Evolutionary conservation across 2,797 vertebrate species (phyloP), one percentile per base, ranked within the genome.

Genomic region (Sus cebifrons): DNA sequence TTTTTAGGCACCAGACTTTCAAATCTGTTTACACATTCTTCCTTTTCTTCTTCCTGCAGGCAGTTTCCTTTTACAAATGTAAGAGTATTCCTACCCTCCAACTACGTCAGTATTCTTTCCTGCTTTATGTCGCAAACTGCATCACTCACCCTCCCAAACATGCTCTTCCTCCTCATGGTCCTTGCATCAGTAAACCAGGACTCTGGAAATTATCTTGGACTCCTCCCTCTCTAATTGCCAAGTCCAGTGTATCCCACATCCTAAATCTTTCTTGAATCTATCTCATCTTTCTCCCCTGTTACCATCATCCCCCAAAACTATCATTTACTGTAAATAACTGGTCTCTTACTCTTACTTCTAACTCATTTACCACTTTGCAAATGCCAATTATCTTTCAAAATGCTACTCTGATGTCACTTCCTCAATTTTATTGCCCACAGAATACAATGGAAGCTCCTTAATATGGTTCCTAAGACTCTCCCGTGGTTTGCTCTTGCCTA

Each of bases 401-500:
- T n/a, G 75, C 40, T 87, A 23, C 54, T 86, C 60, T 86, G 40
- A 49, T 32, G 27, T 68, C 54, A 73, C 13, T 92, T 92, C 20
- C 60, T 54, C 40, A 68, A 25, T 89, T 89, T 94, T 86, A 83
- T 7, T 78, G 64, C 77, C 58, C 18, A 54, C 17, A 13, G 52
- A 94, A 95, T 75, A 49, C 83, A 94, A 87, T 60, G 10, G 29
- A 82, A 78, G 82, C 25, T 77, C 27, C 70, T 81, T 49, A 84
- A 25, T 29, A 36, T 56, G 32, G 12, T 67, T 94, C 74, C 68
- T 60, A 92, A 94, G 64, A 82, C 4, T 6, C 14, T 78, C 25
- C 85, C 21, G 67, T 15, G 36, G 68, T 71, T 68, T 85, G 75
- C 29, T 62, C 54, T n/a, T n/a, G 58, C n/a, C 58, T 60, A 60